These are phyloP conservation scores for Kryptolebias ocellatus DNA, from an alignment of 2,797 vertebrate species.

Conservation along the genomic window DNA sequence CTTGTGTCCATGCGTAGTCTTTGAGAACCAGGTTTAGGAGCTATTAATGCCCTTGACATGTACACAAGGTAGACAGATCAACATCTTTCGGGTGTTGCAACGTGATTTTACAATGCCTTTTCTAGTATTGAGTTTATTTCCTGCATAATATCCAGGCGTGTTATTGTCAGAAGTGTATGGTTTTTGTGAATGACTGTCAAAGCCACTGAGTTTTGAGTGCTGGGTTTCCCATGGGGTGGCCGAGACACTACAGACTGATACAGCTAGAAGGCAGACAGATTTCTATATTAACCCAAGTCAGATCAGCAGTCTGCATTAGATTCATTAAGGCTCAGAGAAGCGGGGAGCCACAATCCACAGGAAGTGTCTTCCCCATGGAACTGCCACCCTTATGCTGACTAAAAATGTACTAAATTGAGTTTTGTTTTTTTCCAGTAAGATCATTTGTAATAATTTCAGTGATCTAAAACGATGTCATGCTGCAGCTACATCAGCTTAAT, in stretches of 20 bases:
- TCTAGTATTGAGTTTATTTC: slow-evolving; percentile 9
- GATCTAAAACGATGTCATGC: no score
- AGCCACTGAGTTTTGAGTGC: slow-evolving; percentile 27
- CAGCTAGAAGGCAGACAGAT: slow-evolving; percentile 65
- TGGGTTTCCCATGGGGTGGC: slow-evolving; percentile 37
- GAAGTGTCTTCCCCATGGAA: not conserved
- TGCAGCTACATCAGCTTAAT: no score
- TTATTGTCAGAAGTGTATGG: slow-evolving; percentile 21
- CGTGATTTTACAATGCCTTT: slow-evolving; percentile 9
- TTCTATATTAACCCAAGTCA: slow-evolving; percentile 29
- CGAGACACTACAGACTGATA: slow-evolving; percentile 75
- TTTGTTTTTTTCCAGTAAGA: no score
- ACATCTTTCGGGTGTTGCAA: not conserved
- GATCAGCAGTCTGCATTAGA: slow-evolving; percentile 38
- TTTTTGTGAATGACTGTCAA: slow-evolving; percentile 11
- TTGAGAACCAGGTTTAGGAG: slow-evolving; percentile 42
- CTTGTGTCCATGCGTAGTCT: slow-evolving; percentile 38
- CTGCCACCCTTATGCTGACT: not conserved
- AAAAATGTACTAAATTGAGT: not conserved
- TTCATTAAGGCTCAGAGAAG: slow-evolving; percentile 18
- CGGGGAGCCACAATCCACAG: not conserved
- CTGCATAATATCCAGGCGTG: slow-evolving; percentile 5
- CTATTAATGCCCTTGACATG: slow-evolving; percentile 22
- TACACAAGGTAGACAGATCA: not conserved
- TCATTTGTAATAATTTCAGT: no score